These are phyloP conservation scores for Petromus typicus DNA, from an alignment of 2,113 vertebrate genomes.

Conservation along the genomic window DNA sequence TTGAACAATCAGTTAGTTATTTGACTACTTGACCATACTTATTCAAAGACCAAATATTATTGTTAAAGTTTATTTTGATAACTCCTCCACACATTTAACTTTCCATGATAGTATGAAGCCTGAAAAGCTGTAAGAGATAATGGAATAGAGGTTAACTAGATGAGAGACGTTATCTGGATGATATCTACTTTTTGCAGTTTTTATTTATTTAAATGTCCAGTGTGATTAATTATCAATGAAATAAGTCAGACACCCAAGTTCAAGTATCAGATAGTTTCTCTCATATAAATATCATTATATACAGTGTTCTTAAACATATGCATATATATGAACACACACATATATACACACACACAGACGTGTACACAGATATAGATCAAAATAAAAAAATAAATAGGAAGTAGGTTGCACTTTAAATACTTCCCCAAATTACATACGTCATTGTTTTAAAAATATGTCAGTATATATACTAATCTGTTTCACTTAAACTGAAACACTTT, in stretches of 20 bases:
- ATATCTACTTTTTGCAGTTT: neutral
- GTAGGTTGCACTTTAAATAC: neutral
- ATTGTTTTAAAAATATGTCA: neutral
- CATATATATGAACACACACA: neutral
- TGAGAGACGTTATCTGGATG: neutral
- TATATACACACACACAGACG: no score
- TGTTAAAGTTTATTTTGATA: slow-evolving; percentile 35
- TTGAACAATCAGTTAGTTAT: slow-evolving; percentile 7
- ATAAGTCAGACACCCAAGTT: neutral
- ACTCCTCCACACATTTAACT: neutral
- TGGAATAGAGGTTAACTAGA: neutral
- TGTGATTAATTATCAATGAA: neutral
- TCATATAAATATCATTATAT: neutral
- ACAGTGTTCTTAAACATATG: neutral
- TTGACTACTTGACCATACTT: neutral
- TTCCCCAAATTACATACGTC: neutral
- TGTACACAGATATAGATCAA: no score
- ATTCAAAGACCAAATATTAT: slow-evolving; percentile 33
- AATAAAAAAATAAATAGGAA: neutral
- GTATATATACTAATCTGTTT: neutral
- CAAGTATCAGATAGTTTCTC: neutral
- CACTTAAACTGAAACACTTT: neutral
- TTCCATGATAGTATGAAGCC: neutral
- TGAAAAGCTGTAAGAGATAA: neutral
- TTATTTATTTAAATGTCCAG: neutral